phyloP scores from a whole-genome alignment of 2,888 invertebrate species.

The Schizaphis graminum region DNA sequence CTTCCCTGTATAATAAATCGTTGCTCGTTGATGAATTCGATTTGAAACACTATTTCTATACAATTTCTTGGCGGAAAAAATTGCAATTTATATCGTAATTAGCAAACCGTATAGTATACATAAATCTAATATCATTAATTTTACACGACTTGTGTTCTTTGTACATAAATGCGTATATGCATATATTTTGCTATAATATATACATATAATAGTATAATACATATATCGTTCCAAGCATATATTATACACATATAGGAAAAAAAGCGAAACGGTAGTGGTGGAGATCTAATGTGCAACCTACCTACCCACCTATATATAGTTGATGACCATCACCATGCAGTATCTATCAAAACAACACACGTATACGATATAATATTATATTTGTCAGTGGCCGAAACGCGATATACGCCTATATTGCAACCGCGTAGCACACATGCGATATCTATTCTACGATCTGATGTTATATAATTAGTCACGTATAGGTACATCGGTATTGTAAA shows the following conservation, averaged over 20 bases:
- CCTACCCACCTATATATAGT: constrained; percentile 1
- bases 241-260: not conserved
- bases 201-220: not conserved
- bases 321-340: not conserved
- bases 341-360: not conserved
- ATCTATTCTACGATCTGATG: not conserved
- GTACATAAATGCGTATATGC: not conserved
- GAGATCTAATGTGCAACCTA: not conserved
- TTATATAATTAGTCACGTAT: not conserved
- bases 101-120: not conserved
- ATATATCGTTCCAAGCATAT: not conserved
- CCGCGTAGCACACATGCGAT: not conserved
- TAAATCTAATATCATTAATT: not conserved
- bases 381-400: not conserved
- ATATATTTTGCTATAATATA: not conserved
- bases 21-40: not conserved
- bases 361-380: not conserved
- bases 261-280: not conserved
- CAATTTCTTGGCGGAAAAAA: not conserved
- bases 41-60: not conserved
- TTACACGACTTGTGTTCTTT: not conserved
- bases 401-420: not conserved
- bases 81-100: not conserved
- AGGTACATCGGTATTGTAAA: not conserved
- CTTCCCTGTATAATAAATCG: not conserved